A percentile compares a stretch with the other conserved stretches of the same genome.
Conservation (phyloP, 2,797 vertebrate species). For the Ataeniobius toweri region DNA sequence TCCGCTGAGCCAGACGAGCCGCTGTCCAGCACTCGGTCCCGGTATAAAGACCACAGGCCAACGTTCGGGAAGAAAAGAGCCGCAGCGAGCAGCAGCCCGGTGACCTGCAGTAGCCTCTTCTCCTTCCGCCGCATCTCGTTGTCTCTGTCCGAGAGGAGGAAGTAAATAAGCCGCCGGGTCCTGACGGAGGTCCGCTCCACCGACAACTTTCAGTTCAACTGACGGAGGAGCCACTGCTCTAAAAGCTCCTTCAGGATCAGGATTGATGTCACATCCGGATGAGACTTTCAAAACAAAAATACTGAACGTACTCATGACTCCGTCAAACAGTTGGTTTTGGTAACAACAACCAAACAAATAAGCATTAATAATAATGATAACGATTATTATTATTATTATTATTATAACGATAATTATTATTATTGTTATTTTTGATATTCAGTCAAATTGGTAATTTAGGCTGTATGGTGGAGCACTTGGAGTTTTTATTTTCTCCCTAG, state of each 20-base stretch:
- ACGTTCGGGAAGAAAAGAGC: constrained; percentile 92
- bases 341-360: background rate
- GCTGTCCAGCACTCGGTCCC: constrained; percentile 85
- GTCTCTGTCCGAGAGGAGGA: background rate
- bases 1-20: constrained; percentile 70
- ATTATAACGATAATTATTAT: background rate
- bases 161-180: background rate
- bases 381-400: background rate
- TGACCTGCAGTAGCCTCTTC: constrained; percentile 91
- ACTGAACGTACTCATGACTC: background rate
- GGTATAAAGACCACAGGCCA: constrained; percentile 91
- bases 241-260: background rate
- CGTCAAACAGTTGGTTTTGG: background rate
- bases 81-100: constrained; percentile 86
- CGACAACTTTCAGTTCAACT: constrained; percentile 1
- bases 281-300: constrained; percentile 53
- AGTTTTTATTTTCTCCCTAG: too few relatives aligned
- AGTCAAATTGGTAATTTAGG: background rate
- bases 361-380: background rate
- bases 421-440: background rate
- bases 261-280: constrained; percentile 26
- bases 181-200: background rate
- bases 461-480: too few relatives aligned
- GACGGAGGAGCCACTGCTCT: background rate
- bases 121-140: constrained; percentile 86